phyloP scores from a whole-genome alignment of 2,797 vertebrate species.

The Takifugu ocellatus region DNA sequence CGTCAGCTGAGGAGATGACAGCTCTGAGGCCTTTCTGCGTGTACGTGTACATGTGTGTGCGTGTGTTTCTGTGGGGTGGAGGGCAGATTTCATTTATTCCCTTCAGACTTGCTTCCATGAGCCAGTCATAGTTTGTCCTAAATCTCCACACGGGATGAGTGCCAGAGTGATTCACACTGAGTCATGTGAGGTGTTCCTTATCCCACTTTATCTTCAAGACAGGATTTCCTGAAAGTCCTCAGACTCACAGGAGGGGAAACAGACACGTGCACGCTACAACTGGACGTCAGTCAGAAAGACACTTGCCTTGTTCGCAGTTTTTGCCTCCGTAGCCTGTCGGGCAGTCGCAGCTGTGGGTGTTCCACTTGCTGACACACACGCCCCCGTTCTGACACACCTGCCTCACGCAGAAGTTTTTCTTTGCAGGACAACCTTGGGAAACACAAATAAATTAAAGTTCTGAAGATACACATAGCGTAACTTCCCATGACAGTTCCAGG shows the following conservation, averaged over 20 bases:
- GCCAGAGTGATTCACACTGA: slow-evolving; percentile 49
- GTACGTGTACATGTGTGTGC: too few species aligned
- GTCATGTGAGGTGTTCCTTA: slow-evolving; percentile 30
- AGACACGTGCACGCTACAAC: not conserved
- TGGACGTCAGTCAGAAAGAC: slow-evolving; percentile 4
- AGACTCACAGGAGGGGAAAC: not conserved
- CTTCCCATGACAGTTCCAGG: not conserved
- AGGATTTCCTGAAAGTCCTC: slow-evolving; percentile 27
- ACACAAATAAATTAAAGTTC: too few species aligned
- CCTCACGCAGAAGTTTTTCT: slow-evolving; percentile 84
- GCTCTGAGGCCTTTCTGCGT: not conserved
- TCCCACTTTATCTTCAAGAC: slow-evolving; percentile 34
- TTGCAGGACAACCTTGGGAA: slow-evolving; percentile 85
- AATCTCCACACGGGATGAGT: slow-evolving; percentile 34
- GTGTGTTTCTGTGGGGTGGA: too few species aligned
- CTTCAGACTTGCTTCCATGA: slow-evolving; percentile 16
- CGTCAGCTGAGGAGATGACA: not conserved
- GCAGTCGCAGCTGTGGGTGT: slow-evolving; percentile 87
- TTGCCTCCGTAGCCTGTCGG: slow-evolving; percentile 87
- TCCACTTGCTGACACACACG: slow-evolving; percentile 89
- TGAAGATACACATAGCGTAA: too few species aligned
- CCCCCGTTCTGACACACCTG: slow-evolving; percentile 87
- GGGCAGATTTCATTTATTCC: slow-evolving; percentile 21
- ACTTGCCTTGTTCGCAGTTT: slow-evolving; percentile 92
- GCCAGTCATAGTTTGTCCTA: slow-evolving; percentile 28